These are phyloP conservation scores for Potamarius usumacintae DNA, from an alignment of 2,113 vertebrate genomes.

Conservation along the genomic window DNA sequence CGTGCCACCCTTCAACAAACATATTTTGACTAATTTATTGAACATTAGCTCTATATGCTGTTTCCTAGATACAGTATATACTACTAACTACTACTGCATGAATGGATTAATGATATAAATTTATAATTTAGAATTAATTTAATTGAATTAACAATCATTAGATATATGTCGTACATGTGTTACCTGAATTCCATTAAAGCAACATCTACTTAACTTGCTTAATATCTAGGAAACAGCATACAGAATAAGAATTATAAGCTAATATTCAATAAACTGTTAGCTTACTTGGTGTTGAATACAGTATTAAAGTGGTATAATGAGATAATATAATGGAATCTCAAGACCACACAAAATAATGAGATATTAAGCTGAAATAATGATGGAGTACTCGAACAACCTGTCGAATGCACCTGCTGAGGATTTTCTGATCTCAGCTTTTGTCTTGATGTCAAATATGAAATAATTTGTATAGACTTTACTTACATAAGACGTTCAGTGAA, in stretches of 20 bases:
- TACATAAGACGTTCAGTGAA: constrained; percentile 51
- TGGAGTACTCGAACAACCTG: neutral
- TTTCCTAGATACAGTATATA: neutral
- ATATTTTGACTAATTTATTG: neutral
- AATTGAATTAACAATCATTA: neutral
- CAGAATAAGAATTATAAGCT: neutral
- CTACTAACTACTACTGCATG: neutral
- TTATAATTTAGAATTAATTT: neutral
- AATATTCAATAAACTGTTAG: neutral
- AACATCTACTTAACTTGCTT: neutral
- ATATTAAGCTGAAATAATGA: neutral
- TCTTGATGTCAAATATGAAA: neutral
- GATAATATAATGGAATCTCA: neutral
- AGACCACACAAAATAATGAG: neutral
- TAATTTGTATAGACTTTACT: constrained; percentile 13
- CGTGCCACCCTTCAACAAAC: neutral
- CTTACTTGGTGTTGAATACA: neutral
- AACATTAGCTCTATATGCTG: neutral
- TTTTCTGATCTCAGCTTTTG: neutral
- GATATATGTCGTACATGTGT: neutral
- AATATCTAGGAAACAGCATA: neutral
- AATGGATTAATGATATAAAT: neutral
- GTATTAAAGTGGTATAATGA: neutral
- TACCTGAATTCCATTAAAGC: neutral
- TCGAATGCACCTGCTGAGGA: neutral